Percentiles rank a stretch among this genome's conserved stretches.
Conservation (phyloP, 2,888 invertebrate genomes). For the Drosophila aldrichi region DNA sequence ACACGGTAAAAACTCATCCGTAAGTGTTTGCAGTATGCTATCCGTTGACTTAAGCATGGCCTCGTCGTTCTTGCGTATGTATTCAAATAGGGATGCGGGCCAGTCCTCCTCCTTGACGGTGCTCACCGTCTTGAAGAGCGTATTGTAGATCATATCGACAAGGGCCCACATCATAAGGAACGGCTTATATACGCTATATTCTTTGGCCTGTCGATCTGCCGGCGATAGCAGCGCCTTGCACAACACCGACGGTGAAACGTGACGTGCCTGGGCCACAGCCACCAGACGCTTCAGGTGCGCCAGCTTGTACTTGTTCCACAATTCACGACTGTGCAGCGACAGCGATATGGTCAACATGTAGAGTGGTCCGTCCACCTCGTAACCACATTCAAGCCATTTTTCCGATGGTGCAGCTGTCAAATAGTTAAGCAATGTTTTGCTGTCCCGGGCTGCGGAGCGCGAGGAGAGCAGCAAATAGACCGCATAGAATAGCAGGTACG, state of each 20-base stretch:
- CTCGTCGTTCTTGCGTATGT: constrained; percentile 97
- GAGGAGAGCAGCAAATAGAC: constrained; percentile 97
- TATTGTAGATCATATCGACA: constrained; percentile 92
- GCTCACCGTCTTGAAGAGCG: constrained; percentile 93
- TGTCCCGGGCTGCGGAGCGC: constrained; percentile 91
- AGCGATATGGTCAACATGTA: constrained; percentile 94
- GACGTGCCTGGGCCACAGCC: constrained; percentile 91
- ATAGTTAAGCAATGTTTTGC: constrained; percentile 90
- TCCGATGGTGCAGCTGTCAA: constrained; percentile 88
- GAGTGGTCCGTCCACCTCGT: constrained; percentile 96
- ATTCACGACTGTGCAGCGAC: constrained; percentile 90
- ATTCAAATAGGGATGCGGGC: constrained; percentile 95
- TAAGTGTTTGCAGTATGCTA: constrained; percentile 91
- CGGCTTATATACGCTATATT: constrained; percentile 93
- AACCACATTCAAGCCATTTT: constrained; percentile 92
- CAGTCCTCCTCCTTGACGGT: constrained; percentile 93
- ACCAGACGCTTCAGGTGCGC: constrained; percentile 92
- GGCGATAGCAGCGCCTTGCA: constrained; percentile 86
- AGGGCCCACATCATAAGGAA: constrained; percentile 94
- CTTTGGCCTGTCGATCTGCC: constrained; percentile 87
- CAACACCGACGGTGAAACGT: constrained; percentile 87
- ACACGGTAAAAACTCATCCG: constrained; percentile 95
- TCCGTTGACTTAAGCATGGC: constrained; percentile 95
- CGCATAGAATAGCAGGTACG: constrained; percentile 97
- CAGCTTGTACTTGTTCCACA: constrained; percentile 91